Conservation (phyloP, 2,888 invertebrate species). For the Melanargia galathea region DNA sequence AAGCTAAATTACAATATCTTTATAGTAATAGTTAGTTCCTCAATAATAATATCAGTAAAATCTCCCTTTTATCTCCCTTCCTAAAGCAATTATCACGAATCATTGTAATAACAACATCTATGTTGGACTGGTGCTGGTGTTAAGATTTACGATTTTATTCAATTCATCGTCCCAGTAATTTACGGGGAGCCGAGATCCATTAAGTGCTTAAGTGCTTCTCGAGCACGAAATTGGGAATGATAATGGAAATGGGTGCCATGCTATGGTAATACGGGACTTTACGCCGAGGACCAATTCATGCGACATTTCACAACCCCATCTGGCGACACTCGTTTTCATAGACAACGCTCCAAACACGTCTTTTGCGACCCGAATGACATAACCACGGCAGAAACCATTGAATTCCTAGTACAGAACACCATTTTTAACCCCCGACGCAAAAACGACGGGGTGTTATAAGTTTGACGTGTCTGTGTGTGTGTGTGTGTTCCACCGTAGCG, state of each 20-base stretch:
- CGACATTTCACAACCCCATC: slow-evolving; percentile 20
- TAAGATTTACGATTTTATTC: slow-evolving; percentile 80
- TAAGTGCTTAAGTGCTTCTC: slow-evolving; percentile 81
- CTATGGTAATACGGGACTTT: slow-evolving; percentile 69
- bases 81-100: slow-evolving; percentile 55
- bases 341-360: neutral
- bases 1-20: too few relatives aligned
- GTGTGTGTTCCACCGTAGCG: too few relatives aligned
- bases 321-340: slow-evolving; percentile 2
- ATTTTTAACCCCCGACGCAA: too few relatives aligned
- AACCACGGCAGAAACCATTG: too few relatives aligned
- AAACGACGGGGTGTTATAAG: too few relatives aligned
- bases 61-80: slow-evolving; percentile 1
- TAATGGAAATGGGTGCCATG: slow-evolving; percentile 78
- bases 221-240: slow-evolving; percentile 80
- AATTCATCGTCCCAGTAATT: slow-evolving; percentile 54
- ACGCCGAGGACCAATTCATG: slow-evolving; percentile 18
- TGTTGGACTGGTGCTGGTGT: slow-evolving; percentile 68
- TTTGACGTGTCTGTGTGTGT: too few relatives aligned
- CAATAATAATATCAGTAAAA: neutral
- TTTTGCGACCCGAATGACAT: neutral
- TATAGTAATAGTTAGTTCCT: too few relatives aligned
- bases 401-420: too few relatives aligned
- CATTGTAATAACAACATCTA: slow-evolving; percentile 72
- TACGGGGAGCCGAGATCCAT: slow-evolving; percentile 78